phyloP scores from a whole-genome alignment of 2,113 vertebrate species.

The Elaphurus davidianus region DNA sequence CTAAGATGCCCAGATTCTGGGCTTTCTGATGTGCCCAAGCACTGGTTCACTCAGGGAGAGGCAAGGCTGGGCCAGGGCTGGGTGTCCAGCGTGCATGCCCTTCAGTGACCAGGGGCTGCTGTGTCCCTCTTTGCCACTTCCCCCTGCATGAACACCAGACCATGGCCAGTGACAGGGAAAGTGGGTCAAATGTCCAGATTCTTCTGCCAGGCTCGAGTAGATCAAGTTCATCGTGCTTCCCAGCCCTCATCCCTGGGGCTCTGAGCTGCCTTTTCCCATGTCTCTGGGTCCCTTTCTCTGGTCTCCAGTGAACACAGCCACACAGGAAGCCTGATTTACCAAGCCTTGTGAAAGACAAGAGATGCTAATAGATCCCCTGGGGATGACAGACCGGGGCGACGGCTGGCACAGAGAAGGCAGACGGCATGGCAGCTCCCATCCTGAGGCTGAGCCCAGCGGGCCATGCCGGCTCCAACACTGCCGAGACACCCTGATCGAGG shows the following conservation, averaged over 20 bases:
- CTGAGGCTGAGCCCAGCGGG: neutral
- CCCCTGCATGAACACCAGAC: neutral
- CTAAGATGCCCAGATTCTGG: neutral
- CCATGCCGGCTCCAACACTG: rapidly evolving
- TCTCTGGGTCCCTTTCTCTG: neutral
- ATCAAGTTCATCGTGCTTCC: neutral
- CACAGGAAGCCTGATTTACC: neutral
- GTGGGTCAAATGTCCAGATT: neutral
- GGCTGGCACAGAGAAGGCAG: neutral
- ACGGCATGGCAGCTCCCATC: neutral
- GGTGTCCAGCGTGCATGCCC: neutral
- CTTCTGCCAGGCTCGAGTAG: rapidly evolving
- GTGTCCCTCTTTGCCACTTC: too few species aligned
- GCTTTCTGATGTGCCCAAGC: neutral
- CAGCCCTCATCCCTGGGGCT: neutral
- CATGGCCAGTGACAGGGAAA: neutral
- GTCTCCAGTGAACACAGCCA: neutral
- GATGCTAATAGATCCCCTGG: constrained; percentile 40
- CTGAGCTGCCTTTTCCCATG: neutral
- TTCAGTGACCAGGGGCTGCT: neutral
- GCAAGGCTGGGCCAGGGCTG: neutral
- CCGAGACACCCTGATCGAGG: neutral
- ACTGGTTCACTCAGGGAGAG: neutral
- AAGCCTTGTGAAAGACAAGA: neutral
- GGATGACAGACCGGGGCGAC: neutral